These are phyloP conservation scores for Pachypeltis micranthus DNA, from an alignment of 1,140 invertebrate species.

Conservation along the genomic window DNA sequence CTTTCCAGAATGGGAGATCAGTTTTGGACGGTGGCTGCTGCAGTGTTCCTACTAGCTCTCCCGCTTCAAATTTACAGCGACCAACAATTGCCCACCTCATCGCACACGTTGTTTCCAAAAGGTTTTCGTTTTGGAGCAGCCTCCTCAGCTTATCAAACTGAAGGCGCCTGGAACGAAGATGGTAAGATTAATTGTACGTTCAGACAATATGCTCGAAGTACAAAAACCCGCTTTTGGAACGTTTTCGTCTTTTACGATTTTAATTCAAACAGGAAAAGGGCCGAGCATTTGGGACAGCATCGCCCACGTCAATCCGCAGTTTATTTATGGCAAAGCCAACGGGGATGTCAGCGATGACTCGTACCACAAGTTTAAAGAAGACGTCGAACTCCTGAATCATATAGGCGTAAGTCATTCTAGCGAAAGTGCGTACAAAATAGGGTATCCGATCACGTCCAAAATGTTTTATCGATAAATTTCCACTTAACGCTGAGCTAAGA, in stretches of 20 bases:
- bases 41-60: not conserved
- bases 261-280: too few species aligned
- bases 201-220: too few species aligned
- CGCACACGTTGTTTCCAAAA: constrained; percentile 36
- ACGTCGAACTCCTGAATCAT: constrained; percentile 38
- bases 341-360: constrained; percentile 46
- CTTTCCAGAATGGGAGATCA: too few species aligned
- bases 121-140: constrained; percentile 44
- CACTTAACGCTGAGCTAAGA: too few species aligned
- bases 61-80: not conserved
- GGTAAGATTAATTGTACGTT: too few species aligned
- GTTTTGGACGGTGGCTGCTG: too few species aligned
- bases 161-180: constrained; percentile 48
- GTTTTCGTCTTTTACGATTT: too few species aligned
- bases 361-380: constrained; percentile 44
- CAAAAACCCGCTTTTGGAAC: too few species aligned
- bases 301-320: constrained; percentile 33
- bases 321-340: constrained; percentile 42
- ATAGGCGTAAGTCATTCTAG: constrained; percentile 37
- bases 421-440: too few species aligned
- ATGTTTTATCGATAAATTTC: too few species aligned
- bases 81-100: not conserved
- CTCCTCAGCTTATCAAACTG: constrained; percentile 47
- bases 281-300: constrained; percentile 33
- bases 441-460: too few species aligned